Conservation (phyloP, 2,113 vertebrate genomes). For the Galemys pyrenaicus region DNA sequence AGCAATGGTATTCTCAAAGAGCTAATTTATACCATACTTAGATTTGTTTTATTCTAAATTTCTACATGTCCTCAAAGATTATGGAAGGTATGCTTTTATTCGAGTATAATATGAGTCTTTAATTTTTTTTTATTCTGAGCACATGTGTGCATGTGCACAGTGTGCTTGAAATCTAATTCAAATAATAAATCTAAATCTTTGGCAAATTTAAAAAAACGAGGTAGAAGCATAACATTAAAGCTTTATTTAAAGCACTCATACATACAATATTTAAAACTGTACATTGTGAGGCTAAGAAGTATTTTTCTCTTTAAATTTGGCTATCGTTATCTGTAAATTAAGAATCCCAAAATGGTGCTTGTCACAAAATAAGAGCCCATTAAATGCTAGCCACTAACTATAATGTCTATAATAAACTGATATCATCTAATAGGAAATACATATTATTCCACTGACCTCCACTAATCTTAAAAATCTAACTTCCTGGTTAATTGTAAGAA, state of each 20-base stretch:
- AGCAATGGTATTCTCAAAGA: neutral
- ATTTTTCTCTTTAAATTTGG: neutral
- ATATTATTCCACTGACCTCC: neutral
- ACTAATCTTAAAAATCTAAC: constrained; percentile 35
- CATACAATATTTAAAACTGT: neutral
- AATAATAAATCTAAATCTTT: neutral
- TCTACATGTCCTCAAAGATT: neutral
- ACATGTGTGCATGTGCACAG: neutral
- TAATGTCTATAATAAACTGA: constrained; percentile 2
- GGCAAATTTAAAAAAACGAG: neutral
- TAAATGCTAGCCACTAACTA: neutral
- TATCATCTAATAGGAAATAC: constrained; percentile 31
- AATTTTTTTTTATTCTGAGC: neutral
- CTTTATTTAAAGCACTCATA: neutral
- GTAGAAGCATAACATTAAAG: neutral
- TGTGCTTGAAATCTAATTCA: neutral
- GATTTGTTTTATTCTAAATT: constrained; percentile 22
- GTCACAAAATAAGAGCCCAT: neutral
- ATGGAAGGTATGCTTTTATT: neutral
- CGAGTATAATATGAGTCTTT: neutral
- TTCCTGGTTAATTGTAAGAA: neutral
- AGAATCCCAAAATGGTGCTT: neutral
- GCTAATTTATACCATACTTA: neutral
- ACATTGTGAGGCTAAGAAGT: neutral
- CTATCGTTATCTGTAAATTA: constrained; percentile 39